Base-by-base conservation (phyloP, 2,113 vertebrate genomes). In the Halichoeres trimaculatus region DNA sequence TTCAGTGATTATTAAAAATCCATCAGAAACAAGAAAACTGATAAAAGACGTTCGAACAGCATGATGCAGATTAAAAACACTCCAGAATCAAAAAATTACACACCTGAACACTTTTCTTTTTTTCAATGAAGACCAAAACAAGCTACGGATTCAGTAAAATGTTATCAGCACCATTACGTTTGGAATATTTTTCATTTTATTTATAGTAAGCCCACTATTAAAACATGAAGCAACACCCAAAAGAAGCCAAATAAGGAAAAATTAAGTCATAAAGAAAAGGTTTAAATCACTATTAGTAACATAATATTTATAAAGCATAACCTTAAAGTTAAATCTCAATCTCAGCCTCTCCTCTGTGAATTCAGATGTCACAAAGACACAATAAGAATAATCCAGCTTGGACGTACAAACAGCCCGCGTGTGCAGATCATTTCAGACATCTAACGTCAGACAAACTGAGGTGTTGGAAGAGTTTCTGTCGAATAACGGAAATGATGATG, bases 131-230 rank as follows among this genome's bases (percentile, higher is more conserved):
- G 22, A 70, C 62, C 62, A 74, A n/a, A 34, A 57, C 70, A 54
- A 69, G 35, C 52, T 74, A 76, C 55, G 60, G 17, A 23, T 34
- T 40, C 35, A 45, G 17, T 38, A 20, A 47, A 68, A 65, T 19
- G 20, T 76, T 67, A 69, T 53, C 77, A 90, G 80, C 88, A 90
- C 83, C 81, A 75, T 76, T 54, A 51, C 26, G 50, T 43, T 48
- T 56, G 30, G 13, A 11, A 13, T 43, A 43, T 14, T 16, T 20
- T 43, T 10, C 63, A 16, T 66, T 65, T 35, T 13, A 43, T 52
- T 68, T 69, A 55, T 76, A 52, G 67, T 55, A 65, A 70, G 8
- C 54, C 8, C 43, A 62, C 20, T 36, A 7, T 40, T 19, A 61
- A 73, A 74, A 19, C 5, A 58, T 50, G 30, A 23, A 64, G 41